Evolutionary conservation across 2,113 vertebrate genomes (phyloP).

Genomic region (Sus scrofa): T2T-Sscrofa CM000824.6:132373501-132374000

Average conservation of each 20-base stretch:
- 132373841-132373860: conserved; percentile 72
- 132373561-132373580: conserved; percentile 57
- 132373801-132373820: conserved; percentile 75
- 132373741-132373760: conserved; percentile 70
- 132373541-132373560: conserved; percentile 57
- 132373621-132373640: background rate
- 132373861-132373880: conserved; percentile 35
- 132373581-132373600: background rate
- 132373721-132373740: conserved; percentile 72
- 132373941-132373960: background rate
- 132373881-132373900: conserved; percentile 45
- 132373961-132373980: conserved; percentile 43
- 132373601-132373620: conserved; percentile 14
- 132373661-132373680: background rate
- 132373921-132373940: background rate
- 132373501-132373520: conserved; percentile 41
- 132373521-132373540: conserved; percentile 15
- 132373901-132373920: background rate
- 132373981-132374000: conserved; percentile 43
- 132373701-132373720: conserved; percentile 1
- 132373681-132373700: background rate
- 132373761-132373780: conserved; percentile 66
- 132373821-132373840: conserved; percentile 59
- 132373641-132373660: background rate
- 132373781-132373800: conserved; percentile 53